Evolutionary conservation across 2,113 vertebrate genomes (phyloP).

Genomic region (Amazona vittata): DNA sequence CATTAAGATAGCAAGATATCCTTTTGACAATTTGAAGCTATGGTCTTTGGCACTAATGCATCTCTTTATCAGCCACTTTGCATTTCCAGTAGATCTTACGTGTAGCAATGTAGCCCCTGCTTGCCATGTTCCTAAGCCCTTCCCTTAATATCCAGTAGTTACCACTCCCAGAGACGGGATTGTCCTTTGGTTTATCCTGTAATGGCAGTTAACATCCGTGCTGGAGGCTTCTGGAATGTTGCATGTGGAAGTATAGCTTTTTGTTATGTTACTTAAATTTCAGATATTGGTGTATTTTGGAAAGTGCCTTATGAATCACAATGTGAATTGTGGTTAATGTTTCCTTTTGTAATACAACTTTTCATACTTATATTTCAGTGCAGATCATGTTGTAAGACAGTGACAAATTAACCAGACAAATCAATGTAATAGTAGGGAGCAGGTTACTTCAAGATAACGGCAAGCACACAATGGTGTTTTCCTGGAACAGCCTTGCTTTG

Average conservation of each 20-base stretch:
- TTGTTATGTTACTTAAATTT: not conserved
- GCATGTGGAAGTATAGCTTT: not conserved
- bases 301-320: not conserved
- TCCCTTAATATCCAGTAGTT: not conserved
- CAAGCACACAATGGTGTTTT: not conserved
- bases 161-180: not conserved
- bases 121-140: not conserved
- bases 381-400: not conserved
- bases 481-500: not conserved
- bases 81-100: not conserved
- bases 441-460: not conserved
- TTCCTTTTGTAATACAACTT: not conserved
- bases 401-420: not conserved
- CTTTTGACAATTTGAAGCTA: not conserved
- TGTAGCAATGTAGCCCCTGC: not conserved
- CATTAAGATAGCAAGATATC: not conserved
- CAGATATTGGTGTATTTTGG: not conserved
- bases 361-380: not conserved
- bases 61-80: not conserved
- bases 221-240: not conserved
- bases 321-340: not conserved
- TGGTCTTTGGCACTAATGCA: not conserved
- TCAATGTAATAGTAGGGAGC: not conserved
- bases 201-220: not conserved
- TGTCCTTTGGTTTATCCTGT: not conserved